phyloP scores from a whole-genome alignment of 2,888 invertebrate species.

The Hirtodrosophila histrioides region DNA sequence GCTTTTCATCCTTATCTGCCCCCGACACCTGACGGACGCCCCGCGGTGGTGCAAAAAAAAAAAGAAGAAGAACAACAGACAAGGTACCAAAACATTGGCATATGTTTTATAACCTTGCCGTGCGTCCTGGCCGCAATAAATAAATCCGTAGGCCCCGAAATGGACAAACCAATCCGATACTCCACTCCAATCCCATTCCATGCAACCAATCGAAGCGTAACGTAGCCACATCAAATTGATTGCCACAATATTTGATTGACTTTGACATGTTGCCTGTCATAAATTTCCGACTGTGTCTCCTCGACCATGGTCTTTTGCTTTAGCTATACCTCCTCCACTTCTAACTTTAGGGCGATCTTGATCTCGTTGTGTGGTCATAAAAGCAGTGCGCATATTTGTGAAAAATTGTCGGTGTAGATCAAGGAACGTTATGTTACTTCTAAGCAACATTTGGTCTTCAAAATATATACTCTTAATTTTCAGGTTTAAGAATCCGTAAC shows the following conservation, averaged over 20 bases:
- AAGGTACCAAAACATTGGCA: slow-evolving; percentile 51
- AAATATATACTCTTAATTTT: not conserved
- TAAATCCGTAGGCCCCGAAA: slow-evolving; percentile 55
- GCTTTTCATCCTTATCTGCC: slow-evolving; percentile 73
- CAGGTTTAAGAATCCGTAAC: not conserved
- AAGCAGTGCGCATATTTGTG: slow-evolving; percentile 35
- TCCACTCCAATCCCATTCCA: slow-evolving; percentile 11
- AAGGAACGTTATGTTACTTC: slow-evolving; percentile 1
- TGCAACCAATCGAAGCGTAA: slow-evolving; percentile 47
- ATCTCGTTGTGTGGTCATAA: slow-evolving; percentile 45
- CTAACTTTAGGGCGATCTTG: slow-evolving; percentile 28
- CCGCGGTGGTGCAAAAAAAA: slow-evolving; percentile 73
- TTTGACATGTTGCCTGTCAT: slow-evolving; percentile 83
- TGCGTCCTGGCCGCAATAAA: slow-evolving; percentile 66
- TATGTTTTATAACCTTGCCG: slow-evolving; percentile 71
- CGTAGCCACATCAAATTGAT: slow-evolving; percentile 78
- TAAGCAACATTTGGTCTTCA: not conserved
- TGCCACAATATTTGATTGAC: slow-evolving; percentile 82
- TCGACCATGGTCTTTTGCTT: slow-evolving; percentile 6
- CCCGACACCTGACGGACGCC: slow-evolving; percentile 69
- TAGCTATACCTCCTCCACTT: slow-evolving; percentile 9
- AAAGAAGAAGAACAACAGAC: slow-evolving; percentile 9
- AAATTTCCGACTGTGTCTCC: slow-evolving; percentile 58
- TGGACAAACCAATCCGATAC: slow-evolving; percentile 25
- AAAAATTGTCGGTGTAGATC: slow-evolving; percentile 20